Percentiles rank a stretch among this genome's conserved stretches.
phyloP scores from a whole-genome alignment of 2,113 vertebrate species.

The Protomyctophum bolini region DNA sequence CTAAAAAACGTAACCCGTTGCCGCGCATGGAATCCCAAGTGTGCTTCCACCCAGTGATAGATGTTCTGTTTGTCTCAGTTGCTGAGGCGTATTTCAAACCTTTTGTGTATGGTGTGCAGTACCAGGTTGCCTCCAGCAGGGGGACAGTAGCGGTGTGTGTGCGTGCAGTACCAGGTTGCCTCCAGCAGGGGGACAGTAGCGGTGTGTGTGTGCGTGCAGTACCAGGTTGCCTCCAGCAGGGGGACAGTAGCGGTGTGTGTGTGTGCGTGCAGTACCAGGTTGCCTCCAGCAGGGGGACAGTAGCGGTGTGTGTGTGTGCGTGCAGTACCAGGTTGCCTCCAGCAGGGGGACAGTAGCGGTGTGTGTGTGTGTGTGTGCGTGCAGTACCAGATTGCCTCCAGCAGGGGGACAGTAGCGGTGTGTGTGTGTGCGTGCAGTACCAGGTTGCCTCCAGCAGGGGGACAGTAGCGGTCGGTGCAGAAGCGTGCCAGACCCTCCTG shows the following conservation, averaged over 20 bases:
- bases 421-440: constrained; percentile 45
- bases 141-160: neutral
- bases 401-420: constrained; percentile 65
- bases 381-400: constrained; percentile 68
- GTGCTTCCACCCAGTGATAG: no score
- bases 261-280: neutral
- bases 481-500: constrained; percentile 68
- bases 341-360: constrained; percentile 48
- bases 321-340: neutral
- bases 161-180: neutral
- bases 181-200: no score
- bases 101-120: no score
- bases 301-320: constrained; percentile 42
- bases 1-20: neutral
- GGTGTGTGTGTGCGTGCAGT: no score
- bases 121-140: no score
- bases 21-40: no score
- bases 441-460: constrained; percentile 67
- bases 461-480: constrained; percentile 67
- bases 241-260: no score
- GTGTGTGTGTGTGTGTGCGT: neutral
- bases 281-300: neutral
- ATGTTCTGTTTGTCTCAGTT: no score
- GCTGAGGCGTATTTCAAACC: no score
- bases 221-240: neutral